A percentile compares a stretch with the other conserved stretches of the same genome.
These are phyloP conservation scores for Rhogogaster chlorosoma DNA, from an alignment of 2,888 invertebrate genomes.

Conservation along the genomic window DNA sequence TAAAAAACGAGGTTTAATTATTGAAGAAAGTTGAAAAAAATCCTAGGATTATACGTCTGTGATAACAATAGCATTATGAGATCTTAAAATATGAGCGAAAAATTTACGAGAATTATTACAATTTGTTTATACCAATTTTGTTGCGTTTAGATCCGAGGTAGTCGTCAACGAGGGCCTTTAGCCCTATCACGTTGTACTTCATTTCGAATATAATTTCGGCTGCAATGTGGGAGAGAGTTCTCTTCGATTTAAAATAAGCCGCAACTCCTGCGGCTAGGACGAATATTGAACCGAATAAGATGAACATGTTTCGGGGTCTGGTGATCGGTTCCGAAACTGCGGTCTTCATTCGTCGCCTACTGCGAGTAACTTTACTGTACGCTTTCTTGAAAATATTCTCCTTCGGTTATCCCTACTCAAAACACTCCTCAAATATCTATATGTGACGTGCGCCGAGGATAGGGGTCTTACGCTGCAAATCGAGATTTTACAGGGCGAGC, in stretches of 20 bases:
- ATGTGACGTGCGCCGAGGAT: no score
- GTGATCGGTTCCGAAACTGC: neutral
- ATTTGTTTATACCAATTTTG: constrained; percentile 77
- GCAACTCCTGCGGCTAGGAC: constrained; percentile 58
- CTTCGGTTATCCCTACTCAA: neutral
- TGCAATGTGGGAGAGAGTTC: constrained; percentile 79
- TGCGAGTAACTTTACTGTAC: neutral
- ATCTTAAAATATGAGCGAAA: neutral
- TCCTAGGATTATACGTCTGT: constrained; percentile 59
- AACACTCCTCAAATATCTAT: neutral
- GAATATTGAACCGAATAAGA: constrained; percentile 58
- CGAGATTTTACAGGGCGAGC: no score
- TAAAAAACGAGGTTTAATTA: neutral
- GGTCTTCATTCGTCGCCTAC: constrained; percentile 25
- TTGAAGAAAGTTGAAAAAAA: neutral
- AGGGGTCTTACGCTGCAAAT: no score
- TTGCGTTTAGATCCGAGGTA: constrained; percentile 80
- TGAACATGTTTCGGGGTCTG: constrained; percentile 25
- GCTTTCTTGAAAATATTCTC: neutral
- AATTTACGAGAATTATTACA: neutral
- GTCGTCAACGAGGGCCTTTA: constrained; percentile 82
- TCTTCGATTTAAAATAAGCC: constrained; percentile 76
- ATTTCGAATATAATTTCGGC: constrained; percentile 80
- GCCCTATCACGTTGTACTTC: constrained; percentile 82
- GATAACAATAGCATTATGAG: neutral